Evolutionary conservation across 2,797 vertebrate genomes (phyloP).

Genomic region (Calcarius lapponicus): DNA sequence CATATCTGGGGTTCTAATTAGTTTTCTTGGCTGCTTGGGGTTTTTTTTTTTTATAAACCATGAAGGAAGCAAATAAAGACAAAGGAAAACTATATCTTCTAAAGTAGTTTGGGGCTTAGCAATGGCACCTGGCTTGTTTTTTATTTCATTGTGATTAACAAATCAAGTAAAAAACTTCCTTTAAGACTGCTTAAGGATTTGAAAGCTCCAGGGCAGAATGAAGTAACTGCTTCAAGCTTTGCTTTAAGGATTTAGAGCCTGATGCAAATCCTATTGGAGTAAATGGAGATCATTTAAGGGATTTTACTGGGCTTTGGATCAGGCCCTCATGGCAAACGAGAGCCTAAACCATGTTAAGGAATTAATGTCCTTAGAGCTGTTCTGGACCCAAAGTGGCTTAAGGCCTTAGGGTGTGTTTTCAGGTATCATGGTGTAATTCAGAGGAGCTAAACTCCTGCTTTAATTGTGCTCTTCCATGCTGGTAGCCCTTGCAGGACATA

Average conservation of each 20-base stretch:
- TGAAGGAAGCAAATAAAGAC: background rate
- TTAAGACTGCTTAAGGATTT: slow-evolving; percentile 45
- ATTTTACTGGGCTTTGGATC: slow-evolving; percentile 19
- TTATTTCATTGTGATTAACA: slow-evolving; percentile 15
- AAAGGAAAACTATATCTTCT: background rate
- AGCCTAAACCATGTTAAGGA: background rate
- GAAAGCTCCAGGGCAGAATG: background rate
- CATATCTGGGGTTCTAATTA: slow-evolving; percentile 64
- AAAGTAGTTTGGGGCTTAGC: background rate
- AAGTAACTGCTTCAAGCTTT: slow-evolving; percentile 10
- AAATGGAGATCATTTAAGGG: background rate
- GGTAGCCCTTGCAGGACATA: background rate
- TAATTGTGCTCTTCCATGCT: background rate
- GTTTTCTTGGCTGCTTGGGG: background rate
- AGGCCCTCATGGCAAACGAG: background rate
- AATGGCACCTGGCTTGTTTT: background rate
- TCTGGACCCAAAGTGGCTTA: background rate
- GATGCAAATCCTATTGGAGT: slow-evolving; percentile 11
- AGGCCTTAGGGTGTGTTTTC: background rate
- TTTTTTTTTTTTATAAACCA: background rate
- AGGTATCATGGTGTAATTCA: background rate
- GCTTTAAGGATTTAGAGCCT: slow-evolving; percentile 9
- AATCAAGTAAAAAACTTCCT: background rate
- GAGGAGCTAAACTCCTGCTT: background rate
- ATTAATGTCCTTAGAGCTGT: background rate